Evolutionary conservation across 1,140 invertebrate species (phyloP).

Genomic region (Drosophila tropicalis): DNA sequence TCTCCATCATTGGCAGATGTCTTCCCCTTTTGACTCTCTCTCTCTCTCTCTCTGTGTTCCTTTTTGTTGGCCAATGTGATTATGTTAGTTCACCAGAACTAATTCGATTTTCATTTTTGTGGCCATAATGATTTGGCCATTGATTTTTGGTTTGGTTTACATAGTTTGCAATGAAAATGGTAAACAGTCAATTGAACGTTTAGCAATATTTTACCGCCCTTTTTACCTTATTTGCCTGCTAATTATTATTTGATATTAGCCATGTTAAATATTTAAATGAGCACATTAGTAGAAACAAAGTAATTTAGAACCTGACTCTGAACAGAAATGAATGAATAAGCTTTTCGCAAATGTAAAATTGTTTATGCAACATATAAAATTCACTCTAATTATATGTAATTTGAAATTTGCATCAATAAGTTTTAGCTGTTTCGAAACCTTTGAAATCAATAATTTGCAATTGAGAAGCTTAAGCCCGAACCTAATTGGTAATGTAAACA

Average conservation of each 20-base stretch:
- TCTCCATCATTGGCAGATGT: neutral
- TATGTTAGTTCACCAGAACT: constrained; percentile 55
- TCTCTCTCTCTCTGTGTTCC: neutral
- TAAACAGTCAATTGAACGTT: constrained; percentile 13
- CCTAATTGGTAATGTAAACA: too few relatives aligned
- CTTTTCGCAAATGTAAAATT: neutral
- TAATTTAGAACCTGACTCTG: neutral
- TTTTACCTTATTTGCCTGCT: constrained; percentile 11
- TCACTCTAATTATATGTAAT: neutral
- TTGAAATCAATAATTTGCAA: too few relatives aligned
- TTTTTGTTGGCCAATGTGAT: constrained; percentile 33
- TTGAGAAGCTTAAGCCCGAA: too few relatives aligned
- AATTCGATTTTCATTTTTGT: constrained; percentile 39
- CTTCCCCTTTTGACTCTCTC: neutral
- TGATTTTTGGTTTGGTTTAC: constrained; percentile 12
- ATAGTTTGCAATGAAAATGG: neutral
- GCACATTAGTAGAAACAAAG: neutral
- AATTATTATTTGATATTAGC: constrained; percentile 49
- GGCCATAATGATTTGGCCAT: constrained; percentile 30
- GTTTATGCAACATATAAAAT: neutral
- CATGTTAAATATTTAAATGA: constrained; percentile 21
- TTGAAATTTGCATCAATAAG: too few relatives aligned
- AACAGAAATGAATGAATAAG: neutral
- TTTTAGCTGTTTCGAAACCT: too few relatives aligned
- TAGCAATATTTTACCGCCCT: neutral